Conservation (phyloP, 2,888 invertebrate genomes). For the Caenorhabditis imperialis region DNA sequence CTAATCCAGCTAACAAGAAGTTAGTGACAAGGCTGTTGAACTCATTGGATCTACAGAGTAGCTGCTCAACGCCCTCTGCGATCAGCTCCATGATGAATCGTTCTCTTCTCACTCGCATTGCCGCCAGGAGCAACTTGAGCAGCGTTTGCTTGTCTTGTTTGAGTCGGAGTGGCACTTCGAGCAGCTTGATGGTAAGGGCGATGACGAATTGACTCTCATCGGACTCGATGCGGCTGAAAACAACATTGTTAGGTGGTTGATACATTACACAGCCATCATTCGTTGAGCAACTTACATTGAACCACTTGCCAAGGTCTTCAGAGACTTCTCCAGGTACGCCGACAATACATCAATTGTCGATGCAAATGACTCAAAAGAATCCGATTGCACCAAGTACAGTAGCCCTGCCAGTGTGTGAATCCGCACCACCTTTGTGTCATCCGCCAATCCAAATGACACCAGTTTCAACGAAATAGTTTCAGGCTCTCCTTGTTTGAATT, state of each 20-base stretch:
- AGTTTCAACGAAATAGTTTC: constrained; percentile 20
- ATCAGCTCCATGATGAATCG: constrained; percentile 30
- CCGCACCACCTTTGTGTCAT: not conserved
- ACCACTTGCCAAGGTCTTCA: constrained; percentile 22
- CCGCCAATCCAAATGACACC: constrained; percentile 32
- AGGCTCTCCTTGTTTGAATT: constrained; percentile 47
- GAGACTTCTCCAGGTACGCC: constrained; percentile 19
- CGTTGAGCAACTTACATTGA: constrained; percentile 9
- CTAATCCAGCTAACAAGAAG: constrained; percentile 21
- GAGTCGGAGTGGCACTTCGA: constrained; percentile 20
- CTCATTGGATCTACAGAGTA: constrained; percentile 38
- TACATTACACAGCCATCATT: not conserved
- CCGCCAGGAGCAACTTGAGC: constrained; percentile 6
- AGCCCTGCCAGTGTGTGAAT: constrained; percentile 66
- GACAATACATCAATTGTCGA: constrained; percentile 42
- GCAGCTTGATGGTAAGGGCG: constrained; percentile 20
- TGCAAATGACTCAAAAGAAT: constrained; percentile 56
- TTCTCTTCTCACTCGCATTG: constrained; percentile 28
- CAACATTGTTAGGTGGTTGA: not conserved
- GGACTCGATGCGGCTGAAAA: constrained; percentile 5
- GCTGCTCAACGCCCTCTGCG: constrained; percentile 32
- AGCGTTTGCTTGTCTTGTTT: constrained; percentile 39
- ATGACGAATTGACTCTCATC: constrained; percentile 29
- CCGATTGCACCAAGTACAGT: constrained; percentile 71
- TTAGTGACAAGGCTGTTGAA: constrained; percentile 30